These are phyloP conservation scores for Danaus plexippus DNA, from an alignment of 1,140 invertebrate genomes.

Conservation along the genomic window DNA sequence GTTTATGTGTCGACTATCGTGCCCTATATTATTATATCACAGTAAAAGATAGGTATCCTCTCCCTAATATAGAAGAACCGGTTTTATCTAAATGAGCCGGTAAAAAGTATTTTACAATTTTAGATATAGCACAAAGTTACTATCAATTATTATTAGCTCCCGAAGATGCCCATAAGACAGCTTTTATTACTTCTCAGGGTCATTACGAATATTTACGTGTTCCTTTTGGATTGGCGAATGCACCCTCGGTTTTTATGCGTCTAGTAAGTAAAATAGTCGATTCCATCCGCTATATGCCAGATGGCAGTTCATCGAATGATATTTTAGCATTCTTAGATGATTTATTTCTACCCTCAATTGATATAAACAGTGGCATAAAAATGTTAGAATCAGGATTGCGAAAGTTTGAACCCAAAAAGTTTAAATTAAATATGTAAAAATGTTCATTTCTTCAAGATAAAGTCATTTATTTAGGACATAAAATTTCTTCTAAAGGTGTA, in stretches of 20 bases:
- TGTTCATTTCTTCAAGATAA: constrained; percentile 14
- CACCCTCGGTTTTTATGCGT: constrained; percentile 1
- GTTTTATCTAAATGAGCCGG: constrained; percentile 6
- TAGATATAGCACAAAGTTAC: constrained; percentile 12
- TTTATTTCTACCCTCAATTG: background rate
- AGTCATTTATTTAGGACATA: constrained; percentile 13
- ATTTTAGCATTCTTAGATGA: constrained; percentile 2
- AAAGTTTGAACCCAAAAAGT: constrained; percentile 4
- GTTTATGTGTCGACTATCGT: constrained; percentile 15
- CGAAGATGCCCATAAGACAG: constrained; percentile 4
- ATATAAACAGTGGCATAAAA: constrained; percentile 6
- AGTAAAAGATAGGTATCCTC: constrained; percentile 12
- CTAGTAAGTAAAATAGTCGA: background rate
- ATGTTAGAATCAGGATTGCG: constrained; percentile 8
- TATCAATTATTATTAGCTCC: constrained; percentile 2
- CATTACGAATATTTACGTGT: constrained; percentile 15
- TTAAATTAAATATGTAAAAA: constrained; percentile 15
- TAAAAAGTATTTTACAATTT: constrained; percentile 8
- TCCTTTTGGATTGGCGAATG: constrained; percentile 11
- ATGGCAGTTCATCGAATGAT: background rate
- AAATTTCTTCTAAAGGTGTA: constrained; percentile 8
- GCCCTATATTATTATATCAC: constrained; percentile 6
- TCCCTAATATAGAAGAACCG: constrained; percentile 17
- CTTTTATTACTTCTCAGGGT: constrained; percentile 8
- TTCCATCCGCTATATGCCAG: background rate